These are phyloP conservation scores for Orthonevra nobilis DNA, from an alignment of 2,888 invertebrate species.

Conservation along the genomic window DNA sequence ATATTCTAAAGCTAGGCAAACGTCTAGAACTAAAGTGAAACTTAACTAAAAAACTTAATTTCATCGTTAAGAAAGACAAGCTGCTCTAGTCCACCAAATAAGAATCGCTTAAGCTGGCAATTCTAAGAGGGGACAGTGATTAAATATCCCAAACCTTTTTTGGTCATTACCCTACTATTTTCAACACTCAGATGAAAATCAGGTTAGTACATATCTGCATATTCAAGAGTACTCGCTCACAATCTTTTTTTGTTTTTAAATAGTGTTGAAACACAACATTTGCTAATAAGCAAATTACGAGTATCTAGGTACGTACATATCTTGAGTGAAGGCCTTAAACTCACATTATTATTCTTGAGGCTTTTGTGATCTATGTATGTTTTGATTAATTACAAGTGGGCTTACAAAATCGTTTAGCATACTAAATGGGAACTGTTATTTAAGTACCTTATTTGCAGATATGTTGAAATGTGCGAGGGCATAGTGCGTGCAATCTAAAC, in stretches of 20 bases:
- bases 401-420: conserved; percentile 31
- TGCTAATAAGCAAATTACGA: conserved; percentile 13
- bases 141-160: conserved; percentile 1
- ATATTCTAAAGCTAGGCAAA: no score
- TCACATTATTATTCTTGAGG: not conserved
- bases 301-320: conserved; percentile 2
- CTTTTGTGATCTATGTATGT: conserved; percentile 9
- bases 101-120: no score
- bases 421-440: conserved; percentile 21
- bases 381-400: conserved; percentile 15
- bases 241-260: not conserved
- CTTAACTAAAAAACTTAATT: no score
- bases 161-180: conserved; percentile 23
- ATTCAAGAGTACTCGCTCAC: no score
- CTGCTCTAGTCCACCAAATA: no score
- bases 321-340: no score
- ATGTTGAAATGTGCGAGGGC: conserved; percentile 38
- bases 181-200: not conserved
- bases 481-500: conserved; percentile 34
- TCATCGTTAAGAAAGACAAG: no score
- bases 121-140: no score
- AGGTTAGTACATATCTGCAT: no score
- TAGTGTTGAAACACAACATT: conserved; percentile 27
- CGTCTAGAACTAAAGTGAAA: no score
- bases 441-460: conserved; percentile 31